Base-by-base conservation (phyloP, 2,888 invertebrate species). In the Psylliodes chrysocephalus region DNA sequence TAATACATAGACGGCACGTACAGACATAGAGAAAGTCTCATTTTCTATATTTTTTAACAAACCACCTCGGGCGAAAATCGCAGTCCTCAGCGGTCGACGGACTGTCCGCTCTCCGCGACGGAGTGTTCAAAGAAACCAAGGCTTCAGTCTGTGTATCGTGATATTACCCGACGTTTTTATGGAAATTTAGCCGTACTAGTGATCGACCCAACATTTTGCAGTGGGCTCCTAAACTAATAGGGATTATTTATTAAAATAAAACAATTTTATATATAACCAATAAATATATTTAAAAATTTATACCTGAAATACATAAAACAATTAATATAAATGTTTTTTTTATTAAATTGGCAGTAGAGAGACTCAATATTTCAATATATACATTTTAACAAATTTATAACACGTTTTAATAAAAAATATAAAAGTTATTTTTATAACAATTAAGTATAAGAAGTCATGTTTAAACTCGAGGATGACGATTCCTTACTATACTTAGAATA, bases 281-380 rank as follows among this genome's bases (percentile, higher is more conserved):
- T 53, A 53, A 53, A 53, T 53, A 53, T 53, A 53, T 53, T 53
- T 53, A 22, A 40, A 53, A 38, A 53, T 49, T n/a, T 38, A 8
- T 19, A 38, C 33, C n/a, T 33, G 38, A 12, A 40, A 22, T 53
- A 40, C 38, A 40, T 53, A 53, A 38, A 53, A 53, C 40, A 53
- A 38, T 40, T 8, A 7, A 53, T 40, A 38, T 53, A 53, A 52
- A 53, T 18, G 38, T 22, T 22, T 40, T 40, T 22, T 22, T 40
- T 22, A 53, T 19, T 53, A 53, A 38, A 53, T 38, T 40, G 53
- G 53, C 40, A 53, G 53, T 53, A 53, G 52, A 52, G 49, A 49
- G 38, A 52, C 17, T 35, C 33, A 35, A 2, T 4, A 33, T n/a
- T 33, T 6, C 10, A n/a, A 40, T 53, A 53, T 53, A 19, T 53